A percentile compares a stretch with the other conserved stretches of the same genome.
Conservation (phyloP, 1,140 invertebrate species). For the Lepidurus couesii region DNA sequence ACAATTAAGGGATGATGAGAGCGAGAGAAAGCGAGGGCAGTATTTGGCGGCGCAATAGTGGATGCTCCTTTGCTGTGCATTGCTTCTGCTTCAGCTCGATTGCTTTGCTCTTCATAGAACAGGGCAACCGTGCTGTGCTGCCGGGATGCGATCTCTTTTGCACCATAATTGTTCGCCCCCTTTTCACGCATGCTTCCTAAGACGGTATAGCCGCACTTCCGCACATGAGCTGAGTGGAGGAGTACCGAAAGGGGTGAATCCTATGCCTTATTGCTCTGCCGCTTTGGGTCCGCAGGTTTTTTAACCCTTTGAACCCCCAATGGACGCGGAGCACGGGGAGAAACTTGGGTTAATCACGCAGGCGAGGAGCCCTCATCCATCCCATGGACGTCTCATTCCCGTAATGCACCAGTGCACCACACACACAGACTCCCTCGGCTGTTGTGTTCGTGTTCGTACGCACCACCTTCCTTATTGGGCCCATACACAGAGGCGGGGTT, state of each 20-base stretch:
- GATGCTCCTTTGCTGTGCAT: not conserved
- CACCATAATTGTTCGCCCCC: not conserved
- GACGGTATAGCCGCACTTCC: not conserved
- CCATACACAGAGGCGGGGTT: too few relatives aligned
- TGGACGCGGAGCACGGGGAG: not conserved
- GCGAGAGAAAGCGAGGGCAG: not conserved
- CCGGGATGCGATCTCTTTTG: not conserved
- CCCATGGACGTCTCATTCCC: too few relatives aligned
- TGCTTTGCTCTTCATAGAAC: not conserved
- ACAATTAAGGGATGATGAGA: slow-evolving; percentile 1
- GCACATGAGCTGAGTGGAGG: not conserved
- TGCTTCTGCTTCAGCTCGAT: not conserved
- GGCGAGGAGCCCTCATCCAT: not conserved
- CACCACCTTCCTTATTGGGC: too few relatives aligned
- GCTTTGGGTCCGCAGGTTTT: too few relatives aligned
- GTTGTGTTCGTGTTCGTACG: too few relatives aligned
- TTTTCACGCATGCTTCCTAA: slow-evolving; percentile 4
- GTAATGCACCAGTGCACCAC: too few relatives aligned
- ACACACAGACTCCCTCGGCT: too few relatives aligned
- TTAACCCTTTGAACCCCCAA: slow-evolving; percentile 6
- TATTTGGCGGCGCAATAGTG: slow-evolving; percentile 1
- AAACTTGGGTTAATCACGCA: not conserved
- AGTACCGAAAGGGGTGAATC: not conserved
- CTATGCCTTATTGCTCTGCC: too few relatives aligned
- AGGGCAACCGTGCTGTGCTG: not conserved